A percentile compares a stretch with the other conserved stretches of the same genome.
These are phyloP conservation scores for Spatulosminthurus flaviceps DNA, from an alignment of 2,888 invertebrate species.

Conservation along the genomic window DNA sequence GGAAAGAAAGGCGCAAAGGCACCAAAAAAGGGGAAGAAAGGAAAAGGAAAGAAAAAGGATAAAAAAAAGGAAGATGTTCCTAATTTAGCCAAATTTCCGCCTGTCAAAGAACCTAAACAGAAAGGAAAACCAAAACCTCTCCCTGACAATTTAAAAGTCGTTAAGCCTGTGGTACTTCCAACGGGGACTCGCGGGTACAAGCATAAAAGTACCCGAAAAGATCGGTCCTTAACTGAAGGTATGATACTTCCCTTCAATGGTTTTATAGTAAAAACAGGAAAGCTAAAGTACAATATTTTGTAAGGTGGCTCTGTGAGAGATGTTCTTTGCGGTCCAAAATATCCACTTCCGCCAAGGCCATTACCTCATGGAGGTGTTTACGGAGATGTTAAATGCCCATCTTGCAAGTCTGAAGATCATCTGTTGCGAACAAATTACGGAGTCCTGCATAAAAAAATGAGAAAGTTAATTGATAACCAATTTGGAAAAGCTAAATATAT, in stretches of 20 bases:
- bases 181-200: conserved; percentile 33
- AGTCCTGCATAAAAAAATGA: conserved; percentile 59
- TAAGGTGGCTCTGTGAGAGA: conserved; percentile 58
- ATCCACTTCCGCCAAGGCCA: conserved; percentile 61
- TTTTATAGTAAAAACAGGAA: no score
- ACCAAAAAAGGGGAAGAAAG: conserved; percentile 40
- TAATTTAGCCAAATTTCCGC: conserved; percentile 56
- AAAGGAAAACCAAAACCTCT: conserved; percentile 25
- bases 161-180: conserved; percentile 18
- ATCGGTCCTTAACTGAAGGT: conserved; percentile 42
- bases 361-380: conserved; percentile 60
- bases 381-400: conserved; percentile 56
- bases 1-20: conserved; percentile 34
- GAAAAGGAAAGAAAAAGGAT: conserved; percentile 51
- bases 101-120: conserved; percentile 33
- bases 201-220: conserved; percentile 20
- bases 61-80: conserved; percentile 54
- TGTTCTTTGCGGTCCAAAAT: conserved; percentile 59
- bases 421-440: conserved; percentile 54
- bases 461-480: conserved; percentile 54
- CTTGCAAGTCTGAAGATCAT: conserved; percentile 54
- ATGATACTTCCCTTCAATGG: not conserved
- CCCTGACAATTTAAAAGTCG: not conserved
- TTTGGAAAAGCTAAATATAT: conserved; percentile 60
- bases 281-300: not conserved